These are phyloP conservation scores for Drosophila kikkawai DNA, from an alignment of 1,140 invertebrate genomes.

Conservation along the genomic window DNA sequence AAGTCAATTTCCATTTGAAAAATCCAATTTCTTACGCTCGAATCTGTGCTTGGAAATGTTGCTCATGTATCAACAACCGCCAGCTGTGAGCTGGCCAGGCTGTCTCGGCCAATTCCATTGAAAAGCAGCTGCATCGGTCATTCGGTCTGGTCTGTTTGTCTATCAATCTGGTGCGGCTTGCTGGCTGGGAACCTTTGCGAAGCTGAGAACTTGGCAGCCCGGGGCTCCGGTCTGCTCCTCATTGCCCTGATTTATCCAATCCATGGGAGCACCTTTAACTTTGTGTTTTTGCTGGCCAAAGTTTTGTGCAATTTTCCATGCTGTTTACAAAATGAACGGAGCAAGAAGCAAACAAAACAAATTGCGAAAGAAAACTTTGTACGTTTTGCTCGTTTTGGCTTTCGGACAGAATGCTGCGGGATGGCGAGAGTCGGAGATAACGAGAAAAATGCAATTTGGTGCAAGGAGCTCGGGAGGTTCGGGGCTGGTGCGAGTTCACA, in stretches of 20 bases:
- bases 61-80: conserved; percentile 48
- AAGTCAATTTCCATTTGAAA: conserved; percentile 57
- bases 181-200: background rate
- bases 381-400: conserved; percentile 55
- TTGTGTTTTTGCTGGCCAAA: conserved; percentile 67
- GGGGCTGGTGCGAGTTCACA: conserved; percentile 15
- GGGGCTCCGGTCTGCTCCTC: conserved; percentile 9
- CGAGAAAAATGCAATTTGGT: conserved; percentile 72
- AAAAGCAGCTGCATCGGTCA: conserved; percentile 38
- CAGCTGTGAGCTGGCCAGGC: conserved; percentile 23
- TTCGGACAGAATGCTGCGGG: conserved; percentile 16
- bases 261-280: conserved; percentile 63
- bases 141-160: conserved; percentile 48
- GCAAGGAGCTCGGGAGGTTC: conserved; percentile 23
- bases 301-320: conserved; percentile 76
- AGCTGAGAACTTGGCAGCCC: conserved; percentile 3
- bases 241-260: conserved; percentile 66
- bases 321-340: conserved; percentile 75
- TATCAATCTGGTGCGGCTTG: conserved; percentile 36
- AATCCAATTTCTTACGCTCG: conserved; percentile 54
- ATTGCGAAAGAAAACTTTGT: conserved; percentile 78
- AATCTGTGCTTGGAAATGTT: conserved; percentile 42
- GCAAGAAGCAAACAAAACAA: conserved; percentile 79
- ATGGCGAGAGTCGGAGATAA: conserved; percentile 21
- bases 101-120: conserved; percentile 46